Percentiles rank a stretch among this genome's conserved stretches.
phyloP scores from a whole-genome alignment of 1,140 invertebrate genomes.

The Pseudomyrmex sp. region DNA sequence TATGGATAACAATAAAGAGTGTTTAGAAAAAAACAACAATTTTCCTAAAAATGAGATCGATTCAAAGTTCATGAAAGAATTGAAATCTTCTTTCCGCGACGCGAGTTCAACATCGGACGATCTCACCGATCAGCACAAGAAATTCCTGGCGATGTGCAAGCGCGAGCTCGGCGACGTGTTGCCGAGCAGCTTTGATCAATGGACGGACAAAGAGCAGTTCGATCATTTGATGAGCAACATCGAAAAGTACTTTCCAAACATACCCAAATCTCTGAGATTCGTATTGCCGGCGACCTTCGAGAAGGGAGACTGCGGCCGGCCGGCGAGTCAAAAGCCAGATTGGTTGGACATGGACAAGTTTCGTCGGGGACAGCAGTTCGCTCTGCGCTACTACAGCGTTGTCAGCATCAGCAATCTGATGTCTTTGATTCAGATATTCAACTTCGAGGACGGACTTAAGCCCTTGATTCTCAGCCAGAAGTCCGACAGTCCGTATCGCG shows the following conservation, averaged over 20 bases:
- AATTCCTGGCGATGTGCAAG: constrained; percentile 1
- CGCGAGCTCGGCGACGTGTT: not conserved
- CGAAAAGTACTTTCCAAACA: constrained; percentile 23
- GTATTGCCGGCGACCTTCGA: constrained; percentile 16
- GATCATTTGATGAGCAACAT: not conserved
- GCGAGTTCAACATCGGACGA: too few relatives aligned
- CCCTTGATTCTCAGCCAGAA: constrained; percentile 88
- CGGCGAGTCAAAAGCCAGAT: constrained; percentile 64
- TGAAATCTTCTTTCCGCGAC: too few relatives aligned
- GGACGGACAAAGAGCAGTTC: not conserved
- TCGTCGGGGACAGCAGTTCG: constrained; percentile 89
- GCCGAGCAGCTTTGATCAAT: constrained; percentile 9
- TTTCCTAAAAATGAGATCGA: too few relatives aligned
- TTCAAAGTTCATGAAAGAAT: too few relatives aligned
- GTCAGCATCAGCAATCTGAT: constrained; percentile 87
- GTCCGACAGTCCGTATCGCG: constrained; percentile 87
- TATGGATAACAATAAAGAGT: too few relatives aligned
- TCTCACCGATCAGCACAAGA: not conserved
- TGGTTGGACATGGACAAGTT: constrained; percentile 81
- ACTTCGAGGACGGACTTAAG: constrained; percentile 87
- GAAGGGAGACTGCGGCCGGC: constrained; percentile 35
- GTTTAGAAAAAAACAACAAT: too few relatives aligned
- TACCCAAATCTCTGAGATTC: constrained; percentile 22
- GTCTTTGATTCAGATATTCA: constrained; percentile 88
- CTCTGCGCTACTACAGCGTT: constrained; percentile 86